These are phyloP conservation scores for Macropus fuliginosus DNA, from an alignment of 2,797 vertebrate species.

Conservation along the genomic window DNA sequence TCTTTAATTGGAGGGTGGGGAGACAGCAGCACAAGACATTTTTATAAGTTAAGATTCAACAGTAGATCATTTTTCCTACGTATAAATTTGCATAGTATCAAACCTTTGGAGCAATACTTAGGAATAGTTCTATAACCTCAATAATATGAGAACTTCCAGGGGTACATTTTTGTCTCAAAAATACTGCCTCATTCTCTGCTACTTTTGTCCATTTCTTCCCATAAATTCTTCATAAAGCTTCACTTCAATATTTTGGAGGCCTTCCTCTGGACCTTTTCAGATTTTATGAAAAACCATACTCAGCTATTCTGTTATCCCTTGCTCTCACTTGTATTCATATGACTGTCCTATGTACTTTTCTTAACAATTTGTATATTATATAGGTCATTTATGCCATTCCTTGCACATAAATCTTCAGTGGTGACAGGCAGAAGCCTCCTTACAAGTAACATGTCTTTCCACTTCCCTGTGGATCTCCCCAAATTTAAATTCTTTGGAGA, in stretches of 20 bases:
- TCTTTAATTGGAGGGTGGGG: conserved; percentile 33
- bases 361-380: background rate
- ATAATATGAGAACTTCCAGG: background rate
- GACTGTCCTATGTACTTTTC: background rate
- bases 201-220: background rate
- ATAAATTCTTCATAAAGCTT: background rate
- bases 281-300: background rate
- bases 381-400: background rate
- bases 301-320: background rate
- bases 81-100: background rate
- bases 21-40: conserved; percentile 31
- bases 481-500: background rate
- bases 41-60: conserved; percentile 45
- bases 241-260: background rate
- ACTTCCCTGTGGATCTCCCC: background rate
- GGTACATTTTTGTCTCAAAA: background rate
- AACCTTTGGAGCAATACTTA: background rate
- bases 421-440: background rate
- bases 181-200: background rate
- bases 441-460: background rate
- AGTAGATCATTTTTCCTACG: conserved; percentile 35
- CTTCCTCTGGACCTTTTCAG: background rate
- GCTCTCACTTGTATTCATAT: background rate
- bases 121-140: background rate
- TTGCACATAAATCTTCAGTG: background rate